phyloP scores from a whole-genome alignment of 2,113 vertebrate genomes.

The Uropsilus gracilis region DNA sequence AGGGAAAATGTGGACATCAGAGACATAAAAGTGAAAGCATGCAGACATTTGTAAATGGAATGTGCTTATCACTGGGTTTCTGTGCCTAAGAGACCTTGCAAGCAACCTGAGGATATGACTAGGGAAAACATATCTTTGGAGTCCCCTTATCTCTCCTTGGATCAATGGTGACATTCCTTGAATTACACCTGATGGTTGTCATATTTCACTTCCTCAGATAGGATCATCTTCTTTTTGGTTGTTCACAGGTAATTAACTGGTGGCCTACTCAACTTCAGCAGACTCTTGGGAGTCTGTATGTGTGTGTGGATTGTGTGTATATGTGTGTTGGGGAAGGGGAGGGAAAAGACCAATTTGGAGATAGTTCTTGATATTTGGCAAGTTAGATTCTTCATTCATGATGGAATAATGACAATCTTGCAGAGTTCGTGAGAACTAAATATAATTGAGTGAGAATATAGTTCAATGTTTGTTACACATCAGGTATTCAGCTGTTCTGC shows the following conservation, averaged over 20 bases:
- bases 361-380: neutral
- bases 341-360: neutral
- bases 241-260: neutral
- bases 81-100: neutral
- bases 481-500: neutral
- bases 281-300: neutral
- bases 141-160: neutral
- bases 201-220: neutral
- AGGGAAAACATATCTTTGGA: neutral
- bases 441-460: neutral
- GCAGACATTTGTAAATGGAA: conserved; percentile 17
- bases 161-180: neutral
- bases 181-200: neutral
- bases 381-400: neutral
- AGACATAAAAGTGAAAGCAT: conserved; percentile 36
- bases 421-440: neutral
- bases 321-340: too few relatives aligned
- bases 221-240: neutral
- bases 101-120: neutral
- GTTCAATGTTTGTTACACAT: neutral
- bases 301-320: neutral
- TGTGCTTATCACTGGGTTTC: neutral
- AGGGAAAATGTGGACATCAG: conserved; percentile 12
- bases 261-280: neutral
- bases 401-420: neutral